Conservation (phyloP, 2,888 invertebrate genomes). For the Omphaloscelis lunosa region DNA sequence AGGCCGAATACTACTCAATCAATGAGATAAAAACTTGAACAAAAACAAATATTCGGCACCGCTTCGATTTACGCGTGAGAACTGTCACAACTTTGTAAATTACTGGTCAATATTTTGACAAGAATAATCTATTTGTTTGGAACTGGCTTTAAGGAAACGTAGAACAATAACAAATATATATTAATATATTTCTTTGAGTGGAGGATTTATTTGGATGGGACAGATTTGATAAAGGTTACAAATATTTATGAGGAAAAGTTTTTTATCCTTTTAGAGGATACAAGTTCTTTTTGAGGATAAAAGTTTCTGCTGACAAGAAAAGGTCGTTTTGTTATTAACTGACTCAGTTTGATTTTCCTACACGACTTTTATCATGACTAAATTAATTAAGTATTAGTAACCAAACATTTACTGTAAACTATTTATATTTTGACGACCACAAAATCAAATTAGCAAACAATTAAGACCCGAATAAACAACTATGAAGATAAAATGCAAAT, state of each 20-base stretch:
- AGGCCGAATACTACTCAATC: slow-evolving; percentile 70
- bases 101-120: slow-evolving; percentile 37
- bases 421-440: neutral
- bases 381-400: slow-evolving; percentile 5
- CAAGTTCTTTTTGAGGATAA: slow-evolving; percentile 14
- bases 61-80: slow-evolving; percentile 64
- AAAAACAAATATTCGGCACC: slow-evolving; percentile 66
- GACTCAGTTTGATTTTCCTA: neutral
- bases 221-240: slow-evolving; percentile 24
- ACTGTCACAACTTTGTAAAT: slow-evolving; percentile 62
- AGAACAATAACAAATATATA: slow-evolving; percentile 30
- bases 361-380: slow-evolving; percentile 10
- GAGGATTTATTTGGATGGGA: slow-evolving; percentile 4
- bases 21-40: slow-evolving; percentile 64
- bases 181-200: slow-evolving; percentile 20
- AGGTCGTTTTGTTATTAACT: neutral
- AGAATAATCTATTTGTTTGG: slow-evolving; percentile 30
- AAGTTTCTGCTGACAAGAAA: slow-evolving; percentile 5
- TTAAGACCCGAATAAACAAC: slow-evolving; percentile 28
- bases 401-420: slow-evolving; percentile 14
- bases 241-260: slow-evolving; percentile 35
- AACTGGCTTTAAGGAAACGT: slow-evolving; percentile 21
- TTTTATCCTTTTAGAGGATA: slow-evolving; percentile 25
- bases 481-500: slow-evolving; percentile 37
- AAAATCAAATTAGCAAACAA: slow-evolving; percentile 33